phyloP scores from a whole-genome alignment of 2,888 invertebrate species.

The Eupeodes luniger region DNA sequence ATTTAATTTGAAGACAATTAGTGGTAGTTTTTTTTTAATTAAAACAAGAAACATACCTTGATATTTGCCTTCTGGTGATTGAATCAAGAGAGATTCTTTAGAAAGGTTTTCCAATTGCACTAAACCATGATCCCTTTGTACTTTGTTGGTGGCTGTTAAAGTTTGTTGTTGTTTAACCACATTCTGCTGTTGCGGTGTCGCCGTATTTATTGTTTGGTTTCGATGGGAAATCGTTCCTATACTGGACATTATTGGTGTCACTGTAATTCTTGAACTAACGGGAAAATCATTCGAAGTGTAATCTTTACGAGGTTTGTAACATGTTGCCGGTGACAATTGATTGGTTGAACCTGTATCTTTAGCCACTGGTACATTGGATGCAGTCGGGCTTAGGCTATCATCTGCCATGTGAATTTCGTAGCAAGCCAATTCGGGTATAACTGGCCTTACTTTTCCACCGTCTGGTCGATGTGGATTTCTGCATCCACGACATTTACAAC shows the following conservation, averaged over 20 bases:
- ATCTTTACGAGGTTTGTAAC: constrained; percentile 58
- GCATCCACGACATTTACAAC: constrained; percentile 96
- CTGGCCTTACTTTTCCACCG: constrained; percentile 89
- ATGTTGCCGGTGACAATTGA: constrained; percentile 32
- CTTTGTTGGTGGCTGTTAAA: constrained; percentile 60
- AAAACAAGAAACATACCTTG: constrained; percentile 79
- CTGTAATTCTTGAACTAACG: constrained; percentile 62
- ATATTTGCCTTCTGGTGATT: constrained; percentile 81
- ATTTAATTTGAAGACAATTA: background rate
- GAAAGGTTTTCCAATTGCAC: constrained; percentile 80
- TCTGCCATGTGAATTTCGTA: constrained; percentile 85
- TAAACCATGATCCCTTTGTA: constrained; percentile 70
- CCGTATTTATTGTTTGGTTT: constrained; percentile 43
- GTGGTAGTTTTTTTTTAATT: background rate
- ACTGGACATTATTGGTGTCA: constrained; percentile 58
- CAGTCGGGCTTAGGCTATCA: constrained; percentile 77
- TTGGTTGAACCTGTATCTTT: constrained; percentile 59
- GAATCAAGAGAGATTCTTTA: constrained; percentile 81
- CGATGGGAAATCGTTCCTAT: constrained; percentile 49
- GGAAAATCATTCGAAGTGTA: constrained; percentile 58
- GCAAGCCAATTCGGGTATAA: constrained; percentile 88
- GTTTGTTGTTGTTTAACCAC: constrained; percentile 67
- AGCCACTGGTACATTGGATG: constrained; percentile 76
- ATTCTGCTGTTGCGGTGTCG: constrained; percentile 55
- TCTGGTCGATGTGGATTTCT: constrained; percentile 94